Evolutionary conservation across 2,113 vertebrate genomes (phyloP).

Genomic region (Catharus fuscescens): DNA sequence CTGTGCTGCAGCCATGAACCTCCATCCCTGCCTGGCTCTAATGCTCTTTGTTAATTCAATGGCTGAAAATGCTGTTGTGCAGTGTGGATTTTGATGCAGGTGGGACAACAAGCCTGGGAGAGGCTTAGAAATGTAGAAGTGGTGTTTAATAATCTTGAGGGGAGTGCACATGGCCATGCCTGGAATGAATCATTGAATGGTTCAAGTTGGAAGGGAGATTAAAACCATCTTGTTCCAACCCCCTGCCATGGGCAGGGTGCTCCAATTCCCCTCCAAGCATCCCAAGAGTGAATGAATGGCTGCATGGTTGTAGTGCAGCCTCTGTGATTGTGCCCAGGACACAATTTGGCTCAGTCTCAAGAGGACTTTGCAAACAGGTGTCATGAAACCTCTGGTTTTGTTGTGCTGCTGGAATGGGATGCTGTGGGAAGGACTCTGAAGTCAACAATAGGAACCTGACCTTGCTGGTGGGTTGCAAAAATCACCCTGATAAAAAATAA

Average conservation of each 20-base stretch:
- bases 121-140: rapidly evolving
- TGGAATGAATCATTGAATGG: background rate
- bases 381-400: background rate
- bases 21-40: background rate
- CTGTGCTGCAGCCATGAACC: background rate
- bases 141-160: background rate
- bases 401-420: rapidly evolving
- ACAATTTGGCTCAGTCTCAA: too few relatives aligned
- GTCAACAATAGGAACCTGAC: rapidly evolving
- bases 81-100: background rate
- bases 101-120: background rate
- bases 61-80: background rate
- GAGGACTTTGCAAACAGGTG: background rate
- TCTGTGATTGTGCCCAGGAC: background rate
- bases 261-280: background rate
- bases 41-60: background rate
- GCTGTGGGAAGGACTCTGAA: background rate
- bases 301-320: background rate
- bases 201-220: background rate
- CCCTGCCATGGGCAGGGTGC: background rate
- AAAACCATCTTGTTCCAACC: background rate
- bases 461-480: rapidly evolving
- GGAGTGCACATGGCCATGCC: rapidly evolving
- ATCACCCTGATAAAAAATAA: background rate
- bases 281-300: background rate